Evolutionary conservation across 2,113 vertebrate species (phyloP).

Genomic region (Lepisosteus osseus): DNA sequence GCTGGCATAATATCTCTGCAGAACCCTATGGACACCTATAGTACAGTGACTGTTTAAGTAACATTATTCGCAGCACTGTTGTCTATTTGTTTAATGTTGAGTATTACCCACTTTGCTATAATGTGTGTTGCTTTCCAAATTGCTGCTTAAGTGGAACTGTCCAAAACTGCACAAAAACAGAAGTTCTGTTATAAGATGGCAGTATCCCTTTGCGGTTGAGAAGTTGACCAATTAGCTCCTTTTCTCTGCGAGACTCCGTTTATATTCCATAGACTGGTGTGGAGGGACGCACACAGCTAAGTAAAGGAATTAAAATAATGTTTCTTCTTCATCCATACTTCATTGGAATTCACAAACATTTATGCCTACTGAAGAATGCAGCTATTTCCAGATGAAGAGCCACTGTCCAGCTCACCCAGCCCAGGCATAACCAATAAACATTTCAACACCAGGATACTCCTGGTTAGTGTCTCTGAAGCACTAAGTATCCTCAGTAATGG

Average conservation of each 20-base stretch:
- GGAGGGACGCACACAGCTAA: neutral
- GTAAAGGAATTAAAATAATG: neutral
- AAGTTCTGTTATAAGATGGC: slow-evolving; percentile 58
- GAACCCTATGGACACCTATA: no score
- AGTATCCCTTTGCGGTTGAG: neutral
- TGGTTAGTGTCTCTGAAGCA: slow-evolving; percentile 26
- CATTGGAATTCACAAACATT: slow-evolving; percentile 37
- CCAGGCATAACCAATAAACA: slow-evolving; percentile 8
- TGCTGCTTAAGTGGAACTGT: neutral
- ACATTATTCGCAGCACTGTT: no score
- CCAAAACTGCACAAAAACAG: slow-evolving; percentile 60
- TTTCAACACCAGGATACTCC: slow-evolving; percentile 23
- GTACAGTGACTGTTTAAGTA: no score
- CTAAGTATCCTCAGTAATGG: slow-evolving; percentile 30
- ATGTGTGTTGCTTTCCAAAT: no score
- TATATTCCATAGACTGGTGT: slow-evolving; percentile 1
- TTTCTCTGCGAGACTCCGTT: neutral
- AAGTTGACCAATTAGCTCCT: neutral
- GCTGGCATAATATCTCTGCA: no score
- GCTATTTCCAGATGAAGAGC: slow-evolving; percentile 27
- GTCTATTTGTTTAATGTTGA: no score
- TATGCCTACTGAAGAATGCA: slow-evolving; percentile 22
- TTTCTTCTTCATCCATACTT: neutral
- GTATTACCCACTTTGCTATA: no score
- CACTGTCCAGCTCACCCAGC: slow-evolving; percentile 16